Conservation (phyloP, 1,140 invertebrate species). For the Caenorhabditis briggsae region DNA sequence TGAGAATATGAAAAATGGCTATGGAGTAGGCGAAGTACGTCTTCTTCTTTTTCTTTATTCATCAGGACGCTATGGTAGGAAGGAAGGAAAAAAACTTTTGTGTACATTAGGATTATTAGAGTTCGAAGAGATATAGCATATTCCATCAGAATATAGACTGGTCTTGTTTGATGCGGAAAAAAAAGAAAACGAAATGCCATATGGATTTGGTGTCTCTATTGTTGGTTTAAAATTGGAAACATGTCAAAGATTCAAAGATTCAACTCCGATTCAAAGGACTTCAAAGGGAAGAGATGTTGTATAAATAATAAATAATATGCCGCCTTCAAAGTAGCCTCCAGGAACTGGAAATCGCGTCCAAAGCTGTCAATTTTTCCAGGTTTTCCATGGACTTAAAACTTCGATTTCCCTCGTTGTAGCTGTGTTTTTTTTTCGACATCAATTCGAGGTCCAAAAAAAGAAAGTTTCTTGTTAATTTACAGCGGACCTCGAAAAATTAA, state of each 20-base stretch:
- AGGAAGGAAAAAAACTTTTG: background rate
- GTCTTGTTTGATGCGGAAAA: conserved; percentile 23
- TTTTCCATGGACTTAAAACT: too few species aligned
- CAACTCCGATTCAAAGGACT: conserved; percentile 1
- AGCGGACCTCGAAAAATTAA: too few species aligned
- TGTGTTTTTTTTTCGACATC: too few species aligned
- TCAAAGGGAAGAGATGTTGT: background rate
- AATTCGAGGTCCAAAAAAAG: too few species aligned
- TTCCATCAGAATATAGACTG: conserved; percentile 29
- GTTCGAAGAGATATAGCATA: background rate
- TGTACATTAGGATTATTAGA: conserved; percentile 53
- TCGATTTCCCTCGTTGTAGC: too few species aligned
- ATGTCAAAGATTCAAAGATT: background rate
- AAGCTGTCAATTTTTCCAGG: too few species aligned
- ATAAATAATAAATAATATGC: conserved; percentile 39
- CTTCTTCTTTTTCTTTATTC: conserved; percentile 9
- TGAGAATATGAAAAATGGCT: conserved; percentile 14
- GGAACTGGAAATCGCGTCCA: too few species aligned
- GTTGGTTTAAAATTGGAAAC: conserved; percentile 27
- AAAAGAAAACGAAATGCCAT: background rate
- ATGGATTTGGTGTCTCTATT: background rate
- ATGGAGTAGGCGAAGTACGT: conserved; percentile 12
- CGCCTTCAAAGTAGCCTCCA: too few species aligned
- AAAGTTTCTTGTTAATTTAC: too few species aligned
- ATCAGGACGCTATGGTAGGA: conserved; percentile 5